Evolutionary conservation across 2,113 vertebrate genomes (phyloP), one percentile per base, ranked within the genome.

Genomic region (Nettapus auritus): DNA sequence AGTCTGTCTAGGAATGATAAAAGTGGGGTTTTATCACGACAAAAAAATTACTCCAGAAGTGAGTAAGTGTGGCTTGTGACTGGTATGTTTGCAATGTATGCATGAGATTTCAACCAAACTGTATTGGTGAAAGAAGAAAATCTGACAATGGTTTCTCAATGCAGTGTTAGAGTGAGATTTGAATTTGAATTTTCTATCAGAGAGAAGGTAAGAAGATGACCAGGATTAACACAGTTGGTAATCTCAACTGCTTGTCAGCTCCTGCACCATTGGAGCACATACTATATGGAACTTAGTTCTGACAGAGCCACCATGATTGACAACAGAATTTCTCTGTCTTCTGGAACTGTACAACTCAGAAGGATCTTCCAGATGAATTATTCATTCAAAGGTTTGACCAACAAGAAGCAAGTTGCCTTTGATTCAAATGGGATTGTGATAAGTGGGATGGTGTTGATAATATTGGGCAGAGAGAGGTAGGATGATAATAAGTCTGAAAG

Each of bases 351-450:
- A 96, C 93, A 97, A 97, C 91, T 94, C 31, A 86, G 94, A 94
- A 80, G 46, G 84, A 53, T 96, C 91, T 95, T 95, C 79, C 78
- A 93, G 90, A 97, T 97, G 94, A 98, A 98, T 97, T 97, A 98
- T 98, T 97, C 96, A 98, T 97, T 96, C 88, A 95, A 36, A 94
- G 70, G 77, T 97, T 97, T 95, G 62, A 84, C 89, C 87, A 97
- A n/a, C n/a, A n/a, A n/a, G n/a, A n/a, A n/a, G n/a, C n/a, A n/a
- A n/a, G n/a, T n/a, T n/a, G n/a, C n/a, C n/a, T n/a, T n/a, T n/a
- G n/a, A n/a, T n/a, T n/a, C n/a, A n/a, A n/a, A n/a, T n/a, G n/a
- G n/a, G n/a, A n/a, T n/a, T n/a, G n/a, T n/a, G n/a, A n/a, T n/a
- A n/a, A n/a, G n/a, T n/a, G n/a, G n/a, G n/a, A n/a, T n/a, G n/a